Percentiles rank a stretch among this genome's conserved stretches.
Conservation (phyloP, 2,888 invertebrate species). For the Rhogogaster chlorosoma region DNA sequence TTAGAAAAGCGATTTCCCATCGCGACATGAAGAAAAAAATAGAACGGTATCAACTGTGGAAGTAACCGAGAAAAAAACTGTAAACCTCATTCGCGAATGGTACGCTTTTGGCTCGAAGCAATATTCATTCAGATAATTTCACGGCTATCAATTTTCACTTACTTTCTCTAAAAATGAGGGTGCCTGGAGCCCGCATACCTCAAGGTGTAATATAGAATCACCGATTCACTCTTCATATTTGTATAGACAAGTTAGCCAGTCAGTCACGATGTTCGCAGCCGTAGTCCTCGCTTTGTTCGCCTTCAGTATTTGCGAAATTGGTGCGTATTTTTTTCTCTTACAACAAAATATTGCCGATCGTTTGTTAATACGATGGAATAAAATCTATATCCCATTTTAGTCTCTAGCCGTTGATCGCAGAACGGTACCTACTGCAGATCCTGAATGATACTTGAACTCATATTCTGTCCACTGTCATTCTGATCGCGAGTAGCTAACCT, state of each 20-base stretch:
- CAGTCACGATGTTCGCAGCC: slow-evolving; percentile 37
- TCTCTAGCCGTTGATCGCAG: background rate
- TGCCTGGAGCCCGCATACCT: slow-evolving; percentile 47
- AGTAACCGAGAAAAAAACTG: background rate
- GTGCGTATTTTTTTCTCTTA: background rate
- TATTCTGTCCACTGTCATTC: background rate
- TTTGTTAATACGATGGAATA: background rate
- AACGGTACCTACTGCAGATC: background rate
- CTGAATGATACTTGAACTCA: background rate
- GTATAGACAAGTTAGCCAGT: slow-evolving; percentile 5
- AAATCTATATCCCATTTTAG: background rate
- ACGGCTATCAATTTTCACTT: slow-evolving; percentile 20
- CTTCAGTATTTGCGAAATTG: slow-evolving; percentile 25
- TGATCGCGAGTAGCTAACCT: background rate
- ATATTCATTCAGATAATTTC: slow-evolving; percentile 35
- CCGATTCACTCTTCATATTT: background rate
- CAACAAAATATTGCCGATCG: background rate
- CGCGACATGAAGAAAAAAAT: background rate
- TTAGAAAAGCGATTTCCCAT: background rate
- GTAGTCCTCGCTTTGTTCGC: slow-evolving; percentile 16
- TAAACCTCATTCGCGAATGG: slow-evolving; percentile 42
- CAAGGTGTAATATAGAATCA: slow-evolving; percentile 35
- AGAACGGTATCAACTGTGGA: background rate
- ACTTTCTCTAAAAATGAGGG: slow-evolving; percentile 52
- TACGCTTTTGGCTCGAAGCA: background rate